Evolutionary conservation across 2,888 invertebrate species (phyloP), one percentile per base, ranked within the genome.

Genomic region (Dasypogon diadema): DNA sequence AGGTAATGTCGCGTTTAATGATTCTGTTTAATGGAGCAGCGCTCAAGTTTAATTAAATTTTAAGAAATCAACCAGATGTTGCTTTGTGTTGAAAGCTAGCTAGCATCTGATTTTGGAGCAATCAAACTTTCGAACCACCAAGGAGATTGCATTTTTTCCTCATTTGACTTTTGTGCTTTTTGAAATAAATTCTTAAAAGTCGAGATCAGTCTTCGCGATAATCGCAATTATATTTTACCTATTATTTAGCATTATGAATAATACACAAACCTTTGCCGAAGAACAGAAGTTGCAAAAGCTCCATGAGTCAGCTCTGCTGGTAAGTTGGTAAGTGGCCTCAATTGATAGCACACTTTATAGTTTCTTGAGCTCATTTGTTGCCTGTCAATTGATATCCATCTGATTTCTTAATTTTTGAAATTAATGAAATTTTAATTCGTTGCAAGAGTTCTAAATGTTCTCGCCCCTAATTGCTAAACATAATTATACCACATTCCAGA

Each of bases 31-130:
- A 48, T 48, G 65, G 54, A 46, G 46, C 30, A 54, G 46, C 70
- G 18, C 26, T 70, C 30, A 30, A 42, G 34, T 21, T 70, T 70
- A 70, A 70, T 70, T 70, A 70, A 70, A 54, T 46, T 65, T 65
- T 65, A 10, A 65, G 65, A 65, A 65, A 65, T 65, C 48, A 8
- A 18, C 42, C 65, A 65, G 24, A 65, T 65, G 65, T 65, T 65
- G 26, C 24, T 16, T 14, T 30, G 58, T 58, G 58, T 16, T 16
- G 58, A 30, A 58, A 34, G 4, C 22, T 60, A 60, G 24, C 8
- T 42, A 60, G 30, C 58, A 58, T 58, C 24, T 30, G 37, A 60
- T 21, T 60, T 60, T 37, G 60, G 60, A 60, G 37, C 21, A 60
- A 60, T 60, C 60, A 21, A 37, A 60, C 34, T 60, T 60, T 60